Evolutionary conservation across 2,113 vertebrate species (phyloP).

Genomic region (Anarrhichthys ocellatus): DNA sequence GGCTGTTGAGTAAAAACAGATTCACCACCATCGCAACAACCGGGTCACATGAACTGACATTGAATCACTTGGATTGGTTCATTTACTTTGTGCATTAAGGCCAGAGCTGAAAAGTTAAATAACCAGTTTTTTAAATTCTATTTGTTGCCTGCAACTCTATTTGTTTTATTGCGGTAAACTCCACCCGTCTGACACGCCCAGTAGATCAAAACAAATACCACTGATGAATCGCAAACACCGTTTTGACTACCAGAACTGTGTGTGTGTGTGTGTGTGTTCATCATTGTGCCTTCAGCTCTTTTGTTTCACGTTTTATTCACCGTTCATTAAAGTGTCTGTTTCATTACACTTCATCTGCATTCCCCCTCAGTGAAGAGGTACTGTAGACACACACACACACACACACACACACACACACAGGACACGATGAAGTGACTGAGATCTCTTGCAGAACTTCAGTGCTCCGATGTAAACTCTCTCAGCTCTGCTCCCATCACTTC

Average conservation of each 20-base stretch:
- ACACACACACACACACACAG: constrained; percentile 21
- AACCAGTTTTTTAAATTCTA: background rate
- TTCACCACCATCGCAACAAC: background rate
- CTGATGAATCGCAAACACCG: constrained; percentile 14
- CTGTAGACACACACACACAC: constrained; percentile 16
- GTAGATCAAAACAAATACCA: constrained; percentile 3
- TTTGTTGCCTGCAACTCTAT: background rate
- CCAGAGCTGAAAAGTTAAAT: background rate
- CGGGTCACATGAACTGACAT: background rate
- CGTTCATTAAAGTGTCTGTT: constrained; percentile 28
- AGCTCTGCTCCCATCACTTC: constrained; percentile 1
- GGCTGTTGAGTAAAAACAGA: background rate
- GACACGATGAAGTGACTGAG: constrained; percentile 19
- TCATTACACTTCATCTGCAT: constrained; percentile 40
- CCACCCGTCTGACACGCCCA: background rate
- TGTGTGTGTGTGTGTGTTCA: constrained; percentile 4
- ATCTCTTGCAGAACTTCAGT: background rate
- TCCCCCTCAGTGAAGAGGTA: constrained; percentile 13
- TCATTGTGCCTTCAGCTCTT: background rate
- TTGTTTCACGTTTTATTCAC: constrained; percentile 35
- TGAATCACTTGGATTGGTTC: background rate
- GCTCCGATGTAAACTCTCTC: constrained; percentile 18
- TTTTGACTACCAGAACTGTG: background rate
- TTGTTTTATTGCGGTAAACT: background rate
- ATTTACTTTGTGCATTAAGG: background rate